Evolutionary conservation across 2,797 vertebrate species (phyloP).

Genomic region (Labeo calbasu): DNA sequence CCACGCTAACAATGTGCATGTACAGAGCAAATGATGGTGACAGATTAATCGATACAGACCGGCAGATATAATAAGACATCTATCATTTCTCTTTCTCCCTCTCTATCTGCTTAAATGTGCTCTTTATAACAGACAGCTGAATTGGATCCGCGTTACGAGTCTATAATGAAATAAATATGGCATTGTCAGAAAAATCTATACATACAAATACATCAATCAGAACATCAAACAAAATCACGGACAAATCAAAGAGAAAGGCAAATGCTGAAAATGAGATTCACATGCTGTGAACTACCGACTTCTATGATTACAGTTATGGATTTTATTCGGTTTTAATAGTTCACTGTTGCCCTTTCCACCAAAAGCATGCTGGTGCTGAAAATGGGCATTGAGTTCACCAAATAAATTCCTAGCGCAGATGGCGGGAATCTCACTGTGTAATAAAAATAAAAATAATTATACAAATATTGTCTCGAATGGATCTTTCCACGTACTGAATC

Average conservation of each 20-base stretch:
- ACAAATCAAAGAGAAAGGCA: neutral
- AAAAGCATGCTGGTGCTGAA: neutral
- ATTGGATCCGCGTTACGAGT: slow-evolving; percentile 7
- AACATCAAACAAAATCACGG: slow-evolving; percentile 15
- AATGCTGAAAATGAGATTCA: neutral
- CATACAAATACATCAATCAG: slow-evolving; percentile 6
- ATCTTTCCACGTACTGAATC: slow-evolving; percentile 40
- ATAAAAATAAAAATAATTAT: slow-evolving; percentile 11
- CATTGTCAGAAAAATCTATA: slow-evolving; percentile 6
- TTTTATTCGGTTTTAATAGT: slow-evolving; percentile 1
- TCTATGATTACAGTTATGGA: neutral
- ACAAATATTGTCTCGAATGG: slow-evolving; percentile 10
- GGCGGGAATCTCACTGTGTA: neutral
- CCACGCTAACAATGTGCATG: slow-evolving; percentile 22
- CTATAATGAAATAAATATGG: slow-evolving; percentile 26
- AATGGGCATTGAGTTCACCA: slow-evolving; percentile 13
- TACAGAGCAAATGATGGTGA: slow-evolving; percentile 15
- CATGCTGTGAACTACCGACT: neutral
- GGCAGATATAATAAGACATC: slow-evolving; percentile 46
- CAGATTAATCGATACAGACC: slow-evolving; percentile 44
- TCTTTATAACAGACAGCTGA: slow-evolving; percentile 35
- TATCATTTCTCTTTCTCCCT: slow-evolving; percentile 21
- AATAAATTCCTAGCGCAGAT: neutral
- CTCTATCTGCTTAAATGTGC: neutral
- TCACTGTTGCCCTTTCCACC: slow-evolving; percentile 4